These are phyloP conservation scores for Cantharis lateralis DNA, from an alignment of 2,888 invertebrate genomes.

Conservation along the genomic window DNA sequence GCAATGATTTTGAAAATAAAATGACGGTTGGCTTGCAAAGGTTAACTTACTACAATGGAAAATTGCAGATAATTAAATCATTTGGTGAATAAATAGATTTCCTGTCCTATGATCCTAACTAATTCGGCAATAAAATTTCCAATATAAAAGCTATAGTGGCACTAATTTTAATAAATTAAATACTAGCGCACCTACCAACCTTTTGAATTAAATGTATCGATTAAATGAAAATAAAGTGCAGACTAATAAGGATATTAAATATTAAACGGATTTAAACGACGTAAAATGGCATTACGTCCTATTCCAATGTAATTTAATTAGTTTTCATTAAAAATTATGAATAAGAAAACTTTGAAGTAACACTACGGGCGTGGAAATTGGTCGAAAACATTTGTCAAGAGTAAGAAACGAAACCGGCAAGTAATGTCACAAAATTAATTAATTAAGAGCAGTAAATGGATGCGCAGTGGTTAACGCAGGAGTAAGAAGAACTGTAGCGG, in stretches of 20 bases:
- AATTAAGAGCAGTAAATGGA: constrained; percentile 40
- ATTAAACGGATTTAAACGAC: neutral
- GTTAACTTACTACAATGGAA: neutral
- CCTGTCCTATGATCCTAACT: neutral
- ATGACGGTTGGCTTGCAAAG: neutral
- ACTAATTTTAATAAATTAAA: neutral
- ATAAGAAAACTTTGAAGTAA: constrained; percentile 1
- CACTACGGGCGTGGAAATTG: constrained; percentile 24
- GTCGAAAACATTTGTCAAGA: constrained; percentile 27
- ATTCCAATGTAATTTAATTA: neutral
- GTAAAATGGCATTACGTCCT: neutral
- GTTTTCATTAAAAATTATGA: neutral
- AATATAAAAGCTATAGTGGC: neutral
- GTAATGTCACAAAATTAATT: constrained; percentile 42
- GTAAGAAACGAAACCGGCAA: constrained; percentile 36
- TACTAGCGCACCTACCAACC: neutral
- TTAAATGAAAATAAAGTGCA: neutral
- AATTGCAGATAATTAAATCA: neutral
- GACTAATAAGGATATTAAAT: neutral
- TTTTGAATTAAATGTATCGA: neutral
- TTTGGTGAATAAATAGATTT: neutral
- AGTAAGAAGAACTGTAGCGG: constrained; percentile 41
- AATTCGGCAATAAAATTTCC: neutral
- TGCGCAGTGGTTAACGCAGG: constrained; percentile 34
- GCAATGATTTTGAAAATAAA: neutral